Evolutionary conservation across 2,888 invertebrate species (phyloP), one percentile per base, ranked within the genome.

Genomic region (Limnephilus rhombicus): DNA sequence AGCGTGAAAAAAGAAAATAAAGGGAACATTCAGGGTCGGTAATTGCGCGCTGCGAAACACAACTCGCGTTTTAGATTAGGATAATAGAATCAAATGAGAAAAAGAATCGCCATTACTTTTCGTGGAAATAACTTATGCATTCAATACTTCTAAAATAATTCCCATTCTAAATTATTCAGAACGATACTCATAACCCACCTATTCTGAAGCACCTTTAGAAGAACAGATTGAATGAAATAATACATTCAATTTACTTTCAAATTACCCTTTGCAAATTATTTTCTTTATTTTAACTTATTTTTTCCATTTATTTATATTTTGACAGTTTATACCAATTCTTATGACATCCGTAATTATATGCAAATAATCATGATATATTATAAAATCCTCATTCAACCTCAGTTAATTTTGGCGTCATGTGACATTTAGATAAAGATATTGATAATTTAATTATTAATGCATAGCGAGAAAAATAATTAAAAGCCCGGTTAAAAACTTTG

Each of bases 51-150:
- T 68, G 3, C 68, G 68, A 68, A 68, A 68, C n/a, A 68, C 68
- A 68, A 68, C n/a, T 9, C 68, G 68, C 68, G 68, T 68, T 68
- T 68, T n/a, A 68, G 68, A 68, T 68, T 82, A 82, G 82, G 82
- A 82, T 31, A 82, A 82, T 34, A 34, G 34, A 82, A 82, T 31
- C 18, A 15, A 82, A 34, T 24, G 18, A 31, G 34, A 82, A 34
- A 82, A 7, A 34, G 31, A 82, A 82, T 34, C 82, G 31, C 15
- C 82, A 15, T 82, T 82, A 7, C 24, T 68, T 68, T 68, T 68
- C 68, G 9, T 68, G 24, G 68, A n/a, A 68, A 68, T 68, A 68
- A 24, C 68, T n/a, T 68, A 68, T 49, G 49, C 24, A 68, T 31
- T 34, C 29, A n/a, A n/a, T 68, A n/a, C 9, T 68, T 68, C 24